Evolutionary conservation across 2,888 invertebrate genomes (phyloP).

Genomic region (Polydrusus tereticollis): DNA sequence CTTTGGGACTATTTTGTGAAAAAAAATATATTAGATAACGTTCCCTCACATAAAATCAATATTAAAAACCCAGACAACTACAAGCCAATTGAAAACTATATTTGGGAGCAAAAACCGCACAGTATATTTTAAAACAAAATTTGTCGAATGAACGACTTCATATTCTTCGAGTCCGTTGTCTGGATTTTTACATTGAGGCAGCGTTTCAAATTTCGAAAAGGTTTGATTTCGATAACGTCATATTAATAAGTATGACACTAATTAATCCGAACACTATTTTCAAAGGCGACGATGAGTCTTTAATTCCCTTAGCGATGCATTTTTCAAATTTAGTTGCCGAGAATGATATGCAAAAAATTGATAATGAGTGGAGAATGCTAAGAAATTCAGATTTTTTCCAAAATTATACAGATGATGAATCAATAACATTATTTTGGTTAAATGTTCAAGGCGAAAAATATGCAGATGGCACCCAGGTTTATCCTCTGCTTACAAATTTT

Average conservation of each 20-base stretch:
- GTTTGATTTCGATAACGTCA: not conserved
- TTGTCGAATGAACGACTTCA: not conserved
- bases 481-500: not conserved
- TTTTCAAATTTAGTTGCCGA: not conserved
- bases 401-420: not conserved
- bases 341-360: not conserved
- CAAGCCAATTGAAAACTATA: conserved; percentile 9
- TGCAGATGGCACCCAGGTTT: not conserved
- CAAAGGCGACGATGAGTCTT: too few relatives aligned
- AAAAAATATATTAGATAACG: not conserved
- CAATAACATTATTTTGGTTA: not conserved
- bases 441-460: not conserved
- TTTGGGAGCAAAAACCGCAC: conserved; percentile 11
- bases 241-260: not conserved
- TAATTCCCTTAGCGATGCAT: too few relatives aligned
- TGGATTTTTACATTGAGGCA: conserved; percentile 10
- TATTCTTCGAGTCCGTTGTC: not conserved
- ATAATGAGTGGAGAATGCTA: not conserved
- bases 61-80: conserved; percentile 19
- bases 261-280: too few relatives aligned
- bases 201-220: not conserved
- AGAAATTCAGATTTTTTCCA: not conserved
- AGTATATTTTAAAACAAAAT: not conserved
- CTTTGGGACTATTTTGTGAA: conserved; percentile 1
- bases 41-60: conserved; percentile 2